phyloP scores from a whole-genome alignment of 2,888 invertebrate species.

The Drosophila meridiana region DNA sequence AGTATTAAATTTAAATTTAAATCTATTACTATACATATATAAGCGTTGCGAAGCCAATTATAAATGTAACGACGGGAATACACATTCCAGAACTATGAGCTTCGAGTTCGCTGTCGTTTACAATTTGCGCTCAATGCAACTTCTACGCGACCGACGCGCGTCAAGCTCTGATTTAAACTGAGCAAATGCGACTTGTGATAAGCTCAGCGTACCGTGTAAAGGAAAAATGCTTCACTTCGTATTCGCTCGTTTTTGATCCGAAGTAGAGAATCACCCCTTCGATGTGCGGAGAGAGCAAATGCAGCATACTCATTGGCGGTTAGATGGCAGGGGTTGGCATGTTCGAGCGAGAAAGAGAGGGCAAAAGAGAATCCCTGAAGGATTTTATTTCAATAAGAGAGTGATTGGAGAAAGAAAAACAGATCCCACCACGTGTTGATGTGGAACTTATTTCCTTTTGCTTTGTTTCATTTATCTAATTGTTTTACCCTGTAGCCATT shows the following conservation, averaged over 20 bases:
- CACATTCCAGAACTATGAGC: constrained; percentile 21
- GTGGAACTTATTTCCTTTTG: constrained; percentile 31
- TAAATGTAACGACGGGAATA: constrained; percentile 42
- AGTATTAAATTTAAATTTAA: background rate
- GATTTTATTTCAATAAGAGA: constrained; percentile 12
- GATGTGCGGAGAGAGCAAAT: constrained; percentile 46
- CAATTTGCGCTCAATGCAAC: constrained; percentile 7
- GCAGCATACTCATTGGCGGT: constrained; percentile 71
- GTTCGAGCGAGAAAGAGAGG: background rate
- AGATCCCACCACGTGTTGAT: constrained; percentile 77
- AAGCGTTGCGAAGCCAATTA: constrained; percentile 20
- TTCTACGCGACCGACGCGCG: constrained; percentile 65
- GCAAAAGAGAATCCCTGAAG: constrained; percentile 29
- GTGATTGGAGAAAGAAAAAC: constrained; percentile 35
- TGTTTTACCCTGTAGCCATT: background rate
- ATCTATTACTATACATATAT: background rate
- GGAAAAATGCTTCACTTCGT: constrained; percentile 30
- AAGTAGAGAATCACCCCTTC: constrained; percentile 42
- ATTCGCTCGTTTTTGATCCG: constrained; percentile 42
- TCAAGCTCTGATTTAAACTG: constrained; percentile 81
- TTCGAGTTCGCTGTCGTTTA: constrained; percentile 27
- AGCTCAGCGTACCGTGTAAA: constrained; percentile 35
- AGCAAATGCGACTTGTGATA: constrained; percentile 59
- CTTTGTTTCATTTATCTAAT: background rate
- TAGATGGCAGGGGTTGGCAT: constrained; percentile 46